Base-by-base conservation (phyloP, 2,797 vertebrate genomes). In the Mycteria americana region DNA sequence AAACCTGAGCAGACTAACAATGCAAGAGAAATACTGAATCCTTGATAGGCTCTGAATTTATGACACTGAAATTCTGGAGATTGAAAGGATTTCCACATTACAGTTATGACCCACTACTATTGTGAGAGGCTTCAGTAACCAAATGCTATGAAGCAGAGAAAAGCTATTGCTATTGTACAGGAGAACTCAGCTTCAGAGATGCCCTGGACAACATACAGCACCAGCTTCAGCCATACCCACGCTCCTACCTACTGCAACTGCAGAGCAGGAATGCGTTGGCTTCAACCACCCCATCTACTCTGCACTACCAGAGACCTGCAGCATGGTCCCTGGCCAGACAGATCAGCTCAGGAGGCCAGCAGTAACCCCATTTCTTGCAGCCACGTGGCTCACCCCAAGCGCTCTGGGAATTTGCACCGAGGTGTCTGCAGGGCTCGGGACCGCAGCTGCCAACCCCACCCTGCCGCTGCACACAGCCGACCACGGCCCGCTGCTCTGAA, bases 281-380 rank as follows among this genome's bases (percentile, higher is more conserved):
- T 67, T 56, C 77, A 37, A 12, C 17, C 62, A 24, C 11, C 24
- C 33, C 51, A 48, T 2, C 43, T 8, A 7, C n/a, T 33, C 67
- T 22, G 43, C 0, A 0, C 39, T 28, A 18, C 39, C 5, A 8
- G 27, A 68, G 48, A 28, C 16, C 43, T 19, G 72, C n/a, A 27
- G 43, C 48, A 21, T 1, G 0, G 54, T 45, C 24, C 24, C 35
- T 13, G 35, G 37, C 7, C 25, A 19, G 17, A 23, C 1, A 0
- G 62, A 39, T 15, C 67, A 28, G 43, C 21, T 35, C 25, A 51
- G 62, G 41, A 43, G 35, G 13, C 22, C 37, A 80, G 39, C 48
- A 33, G 46, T 27, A 62, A 51, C 41, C 65, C 23, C 33, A 6
- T 24, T 62, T 33, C 70, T 60, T 67, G 41, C 39, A 86, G 70